A percentile compares a stretch with the other conserved stretches of the same genome.
Conservation (phyloP, 2,888 invertebrate genomes). For the Parnassius glacialis region DNA sequence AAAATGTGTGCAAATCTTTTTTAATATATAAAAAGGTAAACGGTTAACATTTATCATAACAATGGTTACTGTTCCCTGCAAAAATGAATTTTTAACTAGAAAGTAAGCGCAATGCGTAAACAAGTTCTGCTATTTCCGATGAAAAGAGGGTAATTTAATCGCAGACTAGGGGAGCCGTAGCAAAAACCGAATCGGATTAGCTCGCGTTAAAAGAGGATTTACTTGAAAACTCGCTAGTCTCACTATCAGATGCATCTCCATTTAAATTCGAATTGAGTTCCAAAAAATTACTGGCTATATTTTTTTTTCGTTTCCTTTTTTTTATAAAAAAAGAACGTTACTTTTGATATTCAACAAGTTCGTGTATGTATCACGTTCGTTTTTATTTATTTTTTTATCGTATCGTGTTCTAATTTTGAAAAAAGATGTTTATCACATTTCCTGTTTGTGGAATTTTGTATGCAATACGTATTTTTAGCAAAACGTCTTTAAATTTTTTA, state of each 20-base stretch:
- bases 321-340: constrained; percentile 2
- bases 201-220: constrained; percentile 33
- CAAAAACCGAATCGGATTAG: constrained; percentile 35
- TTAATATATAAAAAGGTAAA: too few species aligned
- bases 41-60: too few species aligned
- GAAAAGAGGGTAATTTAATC: constrained; percentile 33
- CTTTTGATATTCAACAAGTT: constrained; percentile 13
- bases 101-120: constrained; percentile 18
- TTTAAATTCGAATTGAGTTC: constrained; percentile 24
- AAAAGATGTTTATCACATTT: constrained; percentile 6
- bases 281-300: constrained; percentile 14
- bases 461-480: too few species aligned
- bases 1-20: too few species aligned
- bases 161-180: constrained; percentile 29
- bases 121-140: constrained; percentile 26
- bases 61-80: too few species aligned
- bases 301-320: neutral
- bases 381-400: constrained; percentile 6
- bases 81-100: constrained; percentile 10
- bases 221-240: constrained; percentile 22
- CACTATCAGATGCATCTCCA: constrained; percentile 27
- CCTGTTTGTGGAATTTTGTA: constrained; percentile 12
- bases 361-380: neutral
- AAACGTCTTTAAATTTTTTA: too few species aligned
- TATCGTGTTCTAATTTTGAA: constrained; percentile 8